phyloP scores from a whole-genome alignment of 2,888 invertebrate species.

The Orthosia cruda region DNA sequence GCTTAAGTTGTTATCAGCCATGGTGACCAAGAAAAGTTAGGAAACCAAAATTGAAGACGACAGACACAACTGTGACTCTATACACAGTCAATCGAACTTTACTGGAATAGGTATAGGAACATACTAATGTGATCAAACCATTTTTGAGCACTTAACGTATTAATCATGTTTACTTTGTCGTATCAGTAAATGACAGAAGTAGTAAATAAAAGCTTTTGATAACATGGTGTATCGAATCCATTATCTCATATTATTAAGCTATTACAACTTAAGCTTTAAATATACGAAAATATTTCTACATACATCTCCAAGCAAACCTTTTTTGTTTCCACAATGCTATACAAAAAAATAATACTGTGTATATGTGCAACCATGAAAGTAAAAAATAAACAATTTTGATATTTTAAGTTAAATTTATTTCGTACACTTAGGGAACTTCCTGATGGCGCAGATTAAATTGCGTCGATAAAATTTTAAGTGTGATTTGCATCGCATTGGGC shows the following conservation, averaged over 20 bases:
- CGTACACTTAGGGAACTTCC: too few relatives aligned
- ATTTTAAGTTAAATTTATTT: too few relatives aligned
- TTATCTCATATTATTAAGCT: not conserved
- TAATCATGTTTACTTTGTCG: conserved; percentile 8
- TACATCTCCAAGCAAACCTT: too few relatives aligned
- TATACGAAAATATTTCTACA: too few relatives aligned
- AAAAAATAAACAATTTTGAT: too few relatives aligned
- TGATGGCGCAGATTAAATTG: too few relatives aligned
- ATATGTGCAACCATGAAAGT: too few relatives aligned
- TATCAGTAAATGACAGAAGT: conserved; percentile 17
- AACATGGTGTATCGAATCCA: not conserved
- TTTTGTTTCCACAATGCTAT: too few relatives aligned
- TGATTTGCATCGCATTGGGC: too few relatives aligned
- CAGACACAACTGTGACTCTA: not conserved
- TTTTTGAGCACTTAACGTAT: conserved; percentile 12
- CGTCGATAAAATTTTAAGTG: too few relatives aligned
- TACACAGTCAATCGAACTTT: not conserved
- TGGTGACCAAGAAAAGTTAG: not conserved
- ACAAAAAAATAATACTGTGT: too few relatives aligned
- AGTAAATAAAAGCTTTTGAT: conserved; percentile 12
- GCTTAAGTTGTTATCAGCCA: not conserved
- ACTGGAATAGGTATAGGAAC: not conserved
- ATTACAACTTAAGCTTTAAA: too few relatives aligned
- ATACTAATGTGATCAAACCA: conserved; percentile 3
- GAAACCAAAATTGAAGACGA: not conserved